Evolutionary conservation across 2,888 invertebrate species (phyloP), one percentile per base, ranked within the genome.

Genomic region (Pheosia gnoma): DNA sequence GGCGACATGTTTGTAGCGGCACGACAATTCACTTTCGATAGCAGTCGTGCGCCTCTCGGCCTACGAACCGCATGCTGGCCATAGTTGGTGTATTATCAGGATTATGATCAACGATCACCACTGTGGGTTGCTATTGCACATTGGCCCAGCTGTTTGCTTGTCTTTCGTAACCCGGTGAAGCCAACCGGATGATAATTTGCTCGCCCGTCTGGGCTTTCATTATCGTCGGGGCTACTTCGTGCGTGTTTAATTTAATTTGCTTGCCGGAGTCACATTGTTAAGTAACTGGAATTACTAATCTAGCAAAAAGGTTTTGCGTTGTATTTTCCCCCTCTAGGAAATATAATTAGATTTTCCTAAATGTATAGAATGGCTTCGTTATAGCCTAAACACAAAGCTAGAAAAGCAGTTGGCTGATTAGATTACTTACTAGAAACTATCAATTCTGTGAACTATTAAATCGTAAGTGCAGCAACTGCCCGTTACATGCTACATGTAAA

Each of bases 141-240:
- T 84, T 80, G 83, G 79, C 76, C 83, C 86, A 87, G 87, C 87
- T 87, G 86, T 87, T 89, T 84, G 86, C 83, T 86, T 87, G 84
- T 84, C 87, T 92, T 93, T 91, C 90, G 91, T 91, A 91, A 93
- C 83, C 74, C 82, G 78, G 89, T 91, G 86, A 84, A 88, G 86
- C 82, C 85, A 82, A 88, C 87, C 87, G 84, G 84, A 88, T 86
- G 85, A 86, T 90, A 90, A 91, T 92, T 90, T 87, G 87, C 85
- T 84, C 81, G 84, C 81, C 81, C 82, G 88, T 84, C 84, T 87
- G 85, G 81, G 85, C 85, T 88, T 88, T 87, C 87, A 82, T 87
- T 89, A 88, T 85, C 84, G 86, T 87, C 73, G 78, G 71, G 79
- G 83, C 73, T 82, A 85, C 83, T 84, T 92, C 90, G 92, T 91